Base-by-base conservation (phyloP, 1,140 invertebrate genomes). In the Ceratina japonica region DNA sequence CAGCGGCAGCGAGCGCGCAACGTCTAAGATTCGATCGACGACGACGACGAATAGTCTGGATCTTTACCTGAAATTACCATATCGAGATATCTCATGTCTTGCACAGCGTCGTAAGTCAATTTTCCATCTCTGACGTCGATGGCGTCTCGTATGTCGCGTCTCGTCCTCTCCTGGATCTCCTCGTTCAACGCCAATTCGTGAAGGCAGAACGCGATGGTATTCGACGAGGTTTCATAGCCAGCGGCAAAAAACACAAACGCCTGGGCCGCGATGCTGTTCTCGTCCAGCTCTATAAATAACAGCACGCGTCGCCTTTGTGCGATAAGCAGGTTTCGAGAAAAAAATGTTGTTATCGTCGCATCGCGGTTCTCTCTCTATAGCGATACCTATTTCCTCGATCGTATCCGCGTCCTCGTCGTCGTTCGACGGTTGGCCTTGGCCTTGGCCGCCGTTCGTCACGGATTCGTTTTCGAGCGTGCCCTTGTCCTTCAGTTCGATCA, bases 191-290 rank as follows among this genome's bases (percentile, higher is more conserved):
- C 94, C 63, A 97, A 86, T 84, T 95, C 94, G 82, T 95, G 94
- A 0, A 96, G 87, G 12, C 94, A 92, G 85, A 95, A 95, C 0
- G 94, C 91, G 72, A 97, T 93, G 1, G 95, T 93, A 7, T 94
- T 95, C 0, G 96, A 95, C 0, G 96, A 96, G 0, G 97, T 97
- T 88, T 97, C 96, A 72, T 95, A 96, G 8, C 96, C 95, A 59
- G 96, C 96, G 1, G 94, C 90, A 69, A 96, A 95, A 85, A 97
- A 96, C 0, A 95, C 93, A 16, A 95, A 94, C 0, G 94, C 94
- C 88, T 96, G 95, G 0, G 95, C 94, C 15, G 95, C 91, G 87
- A 96, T 93, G 70, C 92, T 90, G 78, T 95, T 93, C 31, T 94
- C 94, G 65, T 92, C 91, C 58, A 94, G 87, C 84, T 93, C 94